Percentiles rank a stretch among this genome's conserved stretches.
Conservation (phyloP, 2,888 invertebrate species). For the Amblyjoppa fuscipennis region DNA sequence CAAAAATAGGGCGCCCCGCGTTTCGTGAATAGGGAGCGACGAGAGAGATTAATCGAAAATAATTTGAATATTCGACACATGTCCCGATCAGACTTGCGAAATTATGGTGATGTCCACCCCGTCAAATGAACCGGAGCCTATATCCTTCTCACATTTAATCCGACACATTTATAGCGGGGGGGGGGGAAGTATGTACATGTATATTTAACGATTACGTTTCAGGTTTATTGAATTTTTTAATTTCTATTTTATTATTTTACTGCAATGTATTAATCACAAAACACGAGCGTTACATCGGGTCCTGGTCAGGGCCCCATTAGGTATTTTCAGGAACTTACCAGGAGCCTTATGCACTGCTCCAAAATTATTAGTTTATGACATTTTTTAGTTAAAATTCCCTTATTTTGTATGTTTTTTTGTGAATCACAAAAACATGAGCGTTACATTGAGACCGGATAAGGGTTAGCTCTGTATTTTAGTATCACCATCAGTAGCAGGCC, state of each 20-base stretch:
- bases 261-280: no score
- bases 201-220: not conserved
- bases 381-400: no score
- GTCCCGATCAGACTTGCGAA: not conserved
- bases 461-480: no score
- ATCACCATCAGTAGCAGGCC: no score
- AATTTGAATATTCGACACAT: conserved; percentile 8
- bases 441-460: no score
- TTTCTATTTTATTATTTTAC: not conserved
- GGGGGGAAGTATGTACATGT: not conserved
- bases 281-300: no score
- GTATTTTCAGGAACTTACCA: no score
- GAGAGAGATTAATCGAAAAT: conserved; percentile 6
- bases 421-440: no score
- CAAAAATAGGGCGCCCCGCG: not conserved
- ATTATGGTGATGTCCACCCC: not conserved
- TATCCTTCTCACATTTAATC: not conserved
- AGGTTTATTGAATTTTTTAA: not conserved
- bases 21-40: not conserved
- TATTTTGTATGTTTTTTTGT: no score
- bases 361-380: no score
- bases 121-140: not conserved
- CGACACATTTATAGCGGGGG: not conserved
- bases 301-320: no score
- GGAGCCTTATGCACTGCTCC: no score